These are phyloP conservation scores for Spondyliosoma cantharus DNA, from an alignment of 2,797 vertebrate genomes.

Conservation along the genomic window DNA sequence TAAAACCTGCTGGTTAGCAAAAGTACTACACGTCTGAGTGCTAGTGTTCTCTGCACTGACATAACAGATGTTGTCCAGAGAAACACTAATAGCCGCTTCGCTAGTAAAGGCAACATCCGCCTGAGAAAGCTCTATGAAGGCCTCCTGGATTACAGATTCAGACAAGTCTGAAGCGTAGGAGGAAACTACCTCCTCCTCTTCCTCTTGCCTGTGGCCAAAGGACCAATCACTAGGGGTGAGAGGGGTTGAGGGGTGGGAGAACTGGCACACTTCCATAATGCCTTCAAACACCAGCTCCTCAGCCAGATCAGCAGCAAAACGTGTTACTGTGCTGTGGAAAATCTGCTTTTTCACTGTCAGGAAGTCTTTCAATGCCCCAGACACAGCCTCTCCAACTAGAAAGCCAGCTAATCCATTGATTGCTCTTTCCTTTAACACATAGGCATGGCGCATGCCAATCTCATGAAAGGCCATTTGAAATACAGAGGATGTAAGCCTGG, in stretches of 20 bases:
- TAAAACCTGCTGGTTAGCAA: conserved; percentile 77
- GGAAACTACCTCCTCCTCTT: conserved; percentile 87
- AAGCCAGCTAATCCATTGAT: conserved; percentile 92
- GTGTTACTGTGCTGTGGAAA: conserved; percentile 91
- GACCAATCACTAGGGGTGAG: conserved; percentile 82
- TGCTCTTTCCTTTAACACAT: conserved; percentile 91
- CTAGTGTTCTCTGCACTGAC: conserved; percentile 87
- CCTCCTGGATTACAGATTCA: conserved; percentile 98
- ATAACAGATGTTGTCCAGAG: conserved; percentile 90
- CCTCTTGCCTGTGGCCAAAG: conserved; percentile 77
- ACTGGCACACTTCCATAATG: conserved; percentile 99
- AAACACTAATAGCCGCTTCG: conserved; percentile 95
- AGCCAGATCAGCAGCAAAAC: conserved; percentile 94
- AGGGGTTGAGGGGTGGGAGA: conserved; percentile 93
- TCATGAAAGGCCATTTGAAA: conserved; percentile 99
- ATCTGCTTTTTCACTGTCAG: conserved; percentile 94
- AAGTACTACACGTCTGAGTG: conserved; percentile 83
- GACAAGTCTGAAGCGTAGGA: conserved; percentile 96
- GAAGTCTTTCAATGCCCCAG: conserved; percentile 92
- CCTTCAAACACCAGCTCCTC: conserved; percentile 98
- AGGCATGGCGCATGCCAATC: conserved; percentile 91
- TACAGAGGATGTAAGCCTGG: conserved; percentile 93
- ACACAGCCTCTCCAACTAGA: conserved; percentile 93
- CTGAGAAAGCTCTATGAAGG: conserved; percentile 97
- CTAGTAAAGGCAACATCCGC: conserved; percentile 92